Evolutionary conservation across 2,113 vertebrate species (phyloP).

Genomic region (Rissa tridactyla): DNA sequence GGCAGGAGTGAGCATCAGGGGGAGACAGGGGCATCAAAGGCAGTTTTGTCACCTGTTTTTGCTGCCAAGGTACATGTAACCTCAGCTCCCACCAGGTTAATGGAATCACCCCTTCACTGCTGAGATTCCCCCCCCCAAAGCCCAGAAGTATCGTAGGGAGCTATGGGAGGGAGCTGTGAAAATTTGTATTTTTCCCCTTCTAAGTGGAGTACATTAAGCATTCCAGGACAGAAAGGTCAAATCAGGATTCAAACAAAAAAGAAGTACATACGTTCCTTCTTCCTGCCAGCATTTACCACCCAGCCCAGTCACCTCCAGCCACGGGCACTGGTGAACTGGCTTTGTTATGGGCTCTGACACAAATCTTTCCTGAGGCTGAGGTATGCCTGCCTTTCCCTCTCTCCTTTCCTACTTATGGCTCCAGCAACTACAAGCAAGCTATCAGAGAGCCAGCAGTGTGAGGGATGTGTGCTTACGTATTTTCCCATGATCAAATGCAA

Average conservation of each 20-base stretch:
- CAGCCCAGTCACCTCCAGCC: neutral
- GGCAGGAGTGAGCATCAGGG: neutral
- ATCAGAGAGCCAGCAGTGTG: neutral
- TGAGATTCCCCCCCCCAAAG: neutral
- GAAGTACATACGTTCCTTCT: neutral
- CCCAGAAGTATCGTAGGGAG: neutral
- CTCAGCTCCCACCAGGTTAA: neutral
- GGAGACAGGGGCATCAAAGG: neutral
- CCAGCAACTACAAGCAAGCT: neutral
- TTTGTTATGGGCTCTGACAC: neutral
- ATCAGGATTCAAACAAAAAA: neutral
- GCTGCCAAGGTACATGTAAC: neutral
- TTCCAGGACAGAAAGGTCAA: neutral
- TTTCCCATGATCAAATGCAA: neutral
- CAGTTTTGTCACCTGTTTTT: neutral
- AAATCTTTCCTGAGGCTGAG: neutral
- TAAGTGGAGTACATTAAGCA: neutral
- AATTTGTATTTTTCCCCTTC: neutral
- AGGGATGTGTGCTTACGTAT: neutral
- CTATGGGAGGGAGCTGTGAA: neutral
- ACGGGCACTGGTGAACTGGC: neutral
- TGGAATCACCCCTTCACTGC: neutral
- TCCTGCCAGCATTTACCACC: neutral
- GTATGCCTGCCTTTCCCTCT: neutral
- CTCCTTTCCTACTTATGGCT: neutral